Percentiles rank a stretch among this genome's conserved stretches.
Conservation (phyloP, 1,140 invertebrate genomes). For the Tribolium castaneum region DNA sequence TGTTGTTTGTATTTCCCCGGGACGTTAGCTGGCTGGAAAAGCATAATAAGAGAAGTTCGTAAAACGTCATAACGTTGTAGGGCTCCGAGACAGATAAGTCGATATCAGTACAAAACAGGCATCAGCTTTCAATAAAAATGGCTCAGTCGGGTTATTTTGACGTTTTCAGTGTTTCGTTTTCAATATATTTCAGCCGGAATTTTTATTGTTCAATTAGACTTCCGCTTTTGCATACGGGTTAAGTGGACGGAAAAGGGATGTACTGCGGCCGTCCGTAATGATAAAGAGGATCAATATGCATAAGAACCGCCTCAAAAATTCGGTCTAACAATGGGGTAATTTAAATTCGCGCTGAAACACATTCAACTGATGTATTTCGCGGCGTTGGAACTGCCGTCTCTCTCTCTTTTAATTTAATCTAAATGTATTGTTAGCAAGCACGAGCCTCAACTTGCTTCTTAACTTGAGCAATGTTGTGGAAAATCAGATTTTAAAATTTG, state of each 20-base stretch:
- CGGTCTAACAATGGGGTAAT: constrained; percentile 13
- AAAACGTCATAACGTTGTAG: constrained; percentile 35
- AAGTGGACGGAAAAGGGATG: constrained; percentile 5
- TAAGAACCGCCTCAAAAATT: constrained; percentile 8
- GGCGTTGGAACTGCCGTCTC: background rate
- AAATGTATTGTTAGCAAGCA: constrained; percentile 21
- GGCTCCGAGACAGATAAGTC: constrained; percentile 29
- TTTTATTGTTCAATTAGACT: constrained; percentile 1
- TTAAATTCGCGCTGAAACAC: constrained; percentile 15
- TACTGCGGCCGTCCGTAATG: background rate
- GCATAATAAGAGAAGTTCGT: constrained; percentile 32
- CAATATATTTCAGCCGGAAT: background rate
- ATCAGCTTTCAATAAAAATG: constrained; percentile 31
- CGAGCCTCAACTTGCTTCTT: constrained; percentile 24
- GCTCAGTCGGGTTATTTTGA: constrained; percentile 19
- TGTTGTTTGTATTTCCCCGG: constrained; percentile 17
- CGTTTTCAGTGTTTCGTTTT: constrained; percentile 21
- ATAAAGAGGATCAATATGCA: constrained; percentile 13
- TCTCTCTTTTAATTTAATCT: constrained; percentile 25
- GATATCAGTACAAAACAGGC: constrained; percentile 41
- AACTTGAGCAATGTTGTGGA: constrained; percentile 22
- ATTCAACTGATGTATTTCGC: constrained; percentile 2
- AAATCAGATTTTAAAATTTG: constrained; percentile 32
- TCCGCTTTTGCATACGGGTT: background rate
- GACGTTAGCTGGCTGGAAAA: constrained; percentile 8